phyloP scores from a whole-genome alignment of 2,797 vertebrate genomes.

The Melanogrammus aeglefinus region DNA sequence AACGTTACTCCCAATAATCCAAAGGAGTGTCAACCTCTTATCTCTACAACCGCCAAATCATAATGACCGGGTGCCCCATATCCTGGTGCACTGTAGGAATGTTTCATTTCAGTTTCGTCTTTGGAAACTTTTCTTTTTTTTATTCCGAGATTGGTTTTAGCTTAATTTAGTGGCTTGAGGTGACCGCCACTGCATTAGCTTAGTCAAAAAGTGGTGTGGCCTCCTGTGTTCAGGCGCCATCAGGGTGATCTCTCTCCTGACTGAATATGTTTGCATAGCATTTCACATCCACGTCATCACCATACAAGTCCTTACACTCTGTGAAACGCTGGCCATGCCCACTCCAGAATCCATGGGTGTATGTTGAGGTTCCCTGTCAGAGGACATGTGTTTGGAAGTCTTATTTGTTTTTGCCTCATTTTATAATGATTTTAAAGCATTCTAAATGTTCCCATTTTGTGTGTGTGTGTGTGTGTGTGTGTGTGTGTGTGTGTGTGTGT shows the following conservation, averaged over 20 bases:
- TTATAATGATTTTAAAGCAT: constrained; percentile 40
- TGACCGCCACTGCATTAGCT: background rate
- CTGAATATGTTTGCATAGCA: background rate
- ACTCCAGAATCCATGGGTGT: background rate
- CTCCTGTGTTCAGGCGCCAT: background rate
- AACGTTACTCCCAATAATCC: background rate
- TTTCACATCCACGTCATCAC: background rate
- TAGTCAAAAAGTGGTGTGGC: background rate
- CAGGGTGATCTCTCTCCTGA: background rate
- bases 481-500: constrained; percentile 39
- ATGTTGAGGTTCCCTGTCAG: background rate
- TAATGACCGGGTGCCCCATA: background rate
- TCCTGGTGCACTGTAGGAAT: background rate
- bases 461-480: constrained; percentile 3
- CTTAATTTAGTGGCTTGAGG: constrained; percentile 12
- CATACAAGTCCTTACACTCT: background rate
- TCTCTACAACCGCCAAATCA: background rate
- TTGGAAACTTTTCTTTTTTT: too few species aligned
- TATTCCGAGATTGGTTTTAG: constrained; percentile 29
- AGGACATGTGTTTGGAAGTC: constrained; percentile 31
- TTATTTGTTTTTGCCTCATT: constrained; percentile 32
- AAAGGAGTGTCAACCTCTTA: background rate
- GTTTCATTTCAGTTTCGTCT: background rate
- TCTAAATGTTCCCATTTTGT: constrained; percentile 32
- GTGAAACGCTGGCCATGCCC: background rate